Conservation (phyloP, 2,888 invertebrate species). For the Parnassius orleans region DNA sequence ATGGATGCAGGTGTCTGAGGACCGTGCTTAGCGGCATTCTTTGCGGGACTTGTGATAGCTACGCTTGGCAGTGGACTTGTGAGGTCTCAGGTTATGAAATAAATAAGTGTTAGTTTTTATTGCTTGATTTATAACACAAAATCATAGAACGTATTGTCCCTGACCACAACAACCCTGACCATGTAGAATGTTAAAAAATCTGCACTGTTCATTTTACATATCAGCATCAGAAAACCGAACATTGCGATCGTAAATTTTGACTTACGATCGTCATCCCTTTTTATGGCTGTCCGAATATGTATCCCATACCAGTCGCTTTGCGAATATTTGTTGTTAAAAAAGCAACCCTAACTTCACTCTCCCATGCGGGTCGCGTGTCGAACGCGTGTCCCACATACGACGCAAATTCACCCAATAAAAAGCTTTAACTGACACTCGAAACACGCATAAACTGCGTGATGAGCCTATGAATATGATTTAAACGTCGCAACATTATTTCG, state of each 20-base stretch:
- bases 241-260: slow-evolving; percentile 30
- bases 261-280: slow-evolving; percentile 27
- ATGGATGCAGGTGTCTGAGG: too few species aligned
- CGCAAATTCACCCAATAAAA: slow-evolving; percentile 67
- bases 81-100: too few species aligned
- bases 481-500: slow-evolving; percentile 32
- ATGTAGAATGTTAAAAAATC: slow-evolving; percentile 16
- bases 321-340: slow-evolving; percentile 53
- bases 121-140: slow-evolving; percentile 10
- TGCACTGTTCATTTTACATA: slow-evolving; percentile 20
- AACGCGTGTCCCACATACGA: slow-evolving; percentile 74
- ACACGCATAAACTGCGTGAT: slow-evolving; percentile 51
- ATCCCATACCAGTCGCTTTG: slow-evolving; percentile 47
- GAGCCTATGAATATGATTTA: slow-evolving; percentile 41
- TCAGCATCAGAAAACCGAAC: slow-evolving; percentile 16
- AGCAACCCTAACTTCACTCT: slow-evolving; percentile 41
- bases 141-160: slow-evolving; percentile 7
- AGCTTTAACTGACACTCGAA: slow-evolving; percentile 57
- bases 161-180: slow-evolving; percentile 11
- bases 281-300: slow-evolving; percentile 39
- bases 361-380: slow-evolving; percentile 74
- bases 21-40: too few species aligned
- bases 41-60: too few species aligned
- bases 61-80: too few species aligned
- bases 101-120: slow-evolving; percentile 1